phyloP scores from a whole-genome alignment of 2,888 invertebrate genomes.

The Timema podura region DNA sequence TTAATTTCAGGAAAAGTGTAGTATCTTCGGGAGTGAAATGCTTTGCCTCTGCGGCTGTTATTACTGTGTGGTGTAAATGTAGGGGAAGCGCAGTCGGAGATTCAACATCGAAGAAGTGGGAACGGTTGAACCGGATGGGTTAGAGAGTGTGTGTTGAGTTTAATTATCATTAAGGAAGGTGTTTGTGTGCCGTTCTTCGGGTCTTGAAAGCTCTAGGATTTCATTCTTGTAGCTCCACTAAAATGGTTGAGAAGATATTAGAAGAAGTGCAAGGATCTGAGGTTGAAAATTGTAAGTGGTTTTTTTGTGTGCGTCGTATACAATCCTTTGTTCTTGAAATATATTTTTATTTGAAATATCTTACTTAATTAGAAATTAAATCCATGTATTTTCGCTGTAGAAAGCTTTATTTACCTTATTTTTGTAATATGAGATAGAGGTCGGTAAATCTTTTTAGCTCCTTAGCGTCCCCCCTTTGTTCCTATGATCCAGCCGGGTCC shows the following conservation, averaged over 20 bases:
- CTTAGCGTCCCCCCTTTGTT: too few relatives aligned
- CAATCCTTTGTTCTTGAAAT: not conserved
- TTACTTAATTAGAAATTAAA: too few relatives aligned
- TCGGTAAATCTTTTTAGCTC: too few relatives aligned
- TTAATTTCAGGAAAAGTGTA: too few relatives aligned
- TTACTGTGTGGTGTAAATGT: not conserved
- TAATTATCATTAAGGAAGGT: conserved; percentile 5
- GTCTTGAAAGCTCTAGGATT: not conserved
- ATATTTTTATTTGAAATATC: not conserved
- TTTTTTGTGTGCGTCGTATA: conserved; percentile 11
- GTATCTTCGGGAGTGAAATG: not conserved
- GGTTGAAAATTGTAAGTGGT: conserved; percentile 41
- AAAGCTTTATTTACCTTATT: too few relatives aligned
- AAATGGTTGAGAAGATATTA: conserved; percentile 63
- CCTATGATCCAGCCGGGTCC: too few relatives aligned
- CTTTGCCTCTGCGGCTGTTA: not conserved
- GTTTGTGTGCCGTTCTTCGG: conserved; percentile 8
- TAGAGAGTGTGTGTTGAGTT: conserved; percentile 16
- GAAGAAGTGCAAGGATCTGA: conserved; percentile 57
- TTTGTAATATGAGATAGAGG: too few relatives aligned
- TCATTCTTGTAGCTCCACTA: conserved; percentile 27
- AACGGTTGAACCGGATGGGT: conserved; percentile 43
- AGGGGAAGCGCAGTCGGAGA: conserved; percentile 44
- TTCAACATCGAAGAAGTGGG: conserved; percentile 43
- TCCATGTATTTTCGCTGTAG: too few relatives aligned